Percentiles rank a stretch among this genome's conserved stretches.
These are phyloP conservation scores for Archegozetes longisetosus DNA, from an alignment of 1,140 invertebrate species.

Conservation along the genomic window DNA sequence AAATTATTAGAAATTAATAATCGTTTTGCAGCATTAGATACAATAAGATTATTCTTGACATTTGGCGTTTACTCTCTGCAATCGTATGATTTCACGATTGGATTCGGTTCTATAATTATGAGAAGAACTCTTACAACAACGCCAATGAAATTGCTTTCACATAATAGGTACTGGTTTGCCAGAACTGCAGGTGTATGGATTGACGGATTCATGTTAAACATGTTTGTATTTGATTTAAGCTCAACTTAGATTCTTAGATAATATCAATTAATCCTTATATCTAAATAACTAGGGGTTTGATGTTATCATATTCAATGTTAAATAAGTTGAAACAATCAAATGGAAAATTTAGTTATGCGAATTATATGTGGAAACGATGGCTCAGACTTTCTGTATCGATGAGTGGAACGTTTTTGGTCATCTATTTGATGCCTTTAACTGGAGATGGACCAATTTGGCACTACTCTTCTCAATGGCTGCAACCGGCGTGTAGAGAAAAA, in stretches of 20 bases:
- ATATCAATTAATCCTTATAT: no score
- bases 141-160: not conserved
- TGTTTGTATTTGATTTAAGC: no score
- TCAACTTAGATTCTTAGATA: no score
- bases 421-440: not conserved
- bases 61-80: not conserved
- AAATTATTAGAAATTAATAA: not conserved
- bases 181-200: not conserved
- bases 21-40: not conserved
- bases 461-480: not conserved
- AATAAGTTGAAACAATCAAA: no score
- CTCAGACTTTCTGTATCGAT: not conserved
- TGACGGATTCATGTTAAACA: not conserved
- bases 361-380: not conserved
- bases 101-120: not conserved
- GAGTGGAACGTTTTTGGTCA: not conserved
- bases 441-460: conserved; percentile 1
- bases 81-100: not conserved
- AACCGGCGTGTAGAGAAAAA: not conserved
- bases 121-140: not conserved
- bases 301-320: no score
- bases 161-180: not conserved
- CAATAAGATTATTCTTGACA: not conserved
- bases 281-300: no score
- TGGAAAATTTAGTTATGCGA: not conserved